These are phyloP conservation scores for Ophthalmolycus amberensis DNA, from an alignment of 2,113 vertebrate species.

Conservation along the genomic window DNA sequence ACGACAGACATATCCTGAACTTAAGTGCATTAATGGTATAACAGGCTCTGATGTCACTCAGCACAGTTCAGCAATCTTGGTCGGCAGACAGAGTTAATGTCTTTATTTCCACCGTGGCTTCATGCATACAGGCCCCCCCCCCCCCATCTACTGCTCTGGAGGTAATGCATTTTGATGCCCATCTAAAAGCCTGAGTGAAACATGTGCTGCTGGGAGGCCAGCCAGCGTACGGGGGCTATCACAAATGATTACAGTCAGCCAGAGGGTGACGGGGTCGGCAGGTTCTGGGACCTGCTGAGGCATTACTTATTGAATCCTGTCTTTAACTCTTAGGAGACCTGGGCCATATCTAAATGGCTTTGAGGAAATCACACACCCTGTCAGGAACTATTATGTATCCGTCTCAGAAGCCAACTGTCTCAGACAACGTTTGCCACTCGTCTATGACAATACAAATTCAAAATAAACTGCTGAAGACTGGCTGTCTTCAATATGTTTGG, in stretches of 20 bases:
- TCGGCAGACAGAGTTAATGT: constrained; percentile 58
- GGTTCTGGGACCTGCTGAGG: constrained; percentile 67
- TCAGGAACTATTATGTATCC: constrained; percentile 68
- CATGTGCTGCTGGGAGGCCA: constrained; percentile 66
- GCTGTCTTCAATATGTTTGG: not conserved
- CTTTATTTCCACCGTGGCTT: constrained; percentile 68
- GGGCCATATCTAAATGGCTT: constrained; percentile 71
- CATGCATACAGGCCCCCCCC: constrained; percentile 30
- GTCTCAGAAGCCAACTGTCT: constrained; percentile 41
- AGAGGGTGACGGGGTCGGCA: constrained; percentile 71
- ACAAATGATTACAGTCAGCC: constrained; percentile 78
- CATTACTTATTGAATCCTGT: constrained; percentile 77
- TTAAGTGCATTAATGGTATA: constrained; percentile 1
- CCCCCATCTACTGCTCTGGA: constrained; percentile 48
- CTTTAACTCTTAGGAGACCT: constrained; percentile 60
- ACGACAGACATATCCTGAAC: not conserved
- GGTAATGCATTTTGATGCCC: constrained; percentile 76
- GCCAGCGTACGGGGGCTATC: constrained; percentile 71
- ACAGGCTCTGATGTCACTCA: constrained; percentile 27
- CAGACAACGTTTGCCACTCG: constrained; percentile 42
- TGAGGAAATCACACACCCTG: constrained; percentile 74
- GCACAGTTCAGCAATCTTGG: constrained; percentile 29
- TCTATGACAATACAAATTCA: not conserved
- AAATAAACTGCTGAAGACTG: constrained; percentile 16
- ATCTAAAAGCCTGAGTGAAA: constrained; percentile 74